A percentile compares a stretch with the other conserved stretches of the same genome.
phyloP scores from a whole-genome alignment of 2,113 vertebrate genomes.

The Clarias gariepinus region DNA sequence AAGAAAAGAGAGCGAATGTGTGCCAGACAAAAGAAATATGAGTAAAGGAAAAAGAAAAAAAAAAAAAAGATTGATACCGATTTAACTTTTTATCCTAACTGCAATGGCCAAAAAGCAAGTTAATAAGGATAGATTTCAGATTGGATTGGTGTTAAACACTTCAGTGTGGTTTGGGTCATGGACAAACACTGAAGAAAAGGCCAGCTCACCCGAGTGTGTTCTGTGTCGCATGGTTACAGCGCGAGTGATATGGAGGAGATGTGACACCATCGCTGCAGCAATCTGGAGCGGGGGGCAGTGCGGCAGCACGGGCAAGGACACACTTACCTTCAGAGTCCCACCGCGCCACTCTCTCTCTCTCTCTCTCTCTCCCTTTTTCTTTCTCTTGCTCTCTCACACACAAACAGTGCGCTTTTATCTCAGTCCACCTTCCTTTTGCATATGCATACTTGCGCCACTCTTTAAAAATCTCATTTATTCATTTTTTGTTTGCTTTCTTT shows the following conservation, averaged over 20 bases:
- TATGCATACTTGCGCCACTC: conserved; percentile 35
- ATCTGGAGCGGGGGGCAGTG: conserved; percentile 56
- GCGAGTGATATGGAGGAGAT: conserved; percentile 68
- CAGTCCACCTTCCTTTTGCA: conserved; percentile 33
- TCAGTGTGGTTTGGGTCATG: conserved; percentile 28
- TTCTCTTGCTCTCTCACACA: conserved; percentile 52
- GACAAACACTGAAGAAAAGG: conserved; percentile 54
- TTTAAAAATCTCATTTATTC: conserved; percentile 49
- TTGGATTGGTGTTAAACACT: conserved; percentile 36
- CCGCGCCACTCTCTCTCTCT: conserved; percentile 59
- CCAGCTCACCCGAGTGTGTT: conserved; percentile 61
- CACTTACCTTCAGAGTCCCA: conserved; percentile 74
- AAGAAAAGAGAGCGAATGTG: conserved; percentile 11
- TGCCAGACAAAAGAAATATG: conserved; percentile 11
- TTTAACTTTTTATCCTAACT: conserved; percentile 23
- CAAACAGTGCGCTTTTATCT: conserved; percentile 23
- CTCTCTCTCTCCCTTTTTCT: neutral
- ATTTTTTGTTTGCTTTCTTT: conserved; percentile 36
- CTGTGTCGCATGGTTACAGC: conserved; percentile 58
- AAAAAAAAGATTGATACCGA: conserved; percentile 37
- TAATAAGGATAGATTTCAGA: conserved; percentile 51
- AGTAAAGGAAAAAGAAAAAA: neutral
- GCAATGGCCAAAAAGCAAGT: conserved; percentile 29
- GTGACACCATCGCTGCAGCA: conserved; percentile 69
- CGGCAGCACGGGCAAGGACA: conserved; percentile 67